Evolutionary conservation across 2,113 vertebrate genomes (phyloP), one percentile per base, ranked within the genome.

Genomic region (Bubalus kerabau): DNA sequence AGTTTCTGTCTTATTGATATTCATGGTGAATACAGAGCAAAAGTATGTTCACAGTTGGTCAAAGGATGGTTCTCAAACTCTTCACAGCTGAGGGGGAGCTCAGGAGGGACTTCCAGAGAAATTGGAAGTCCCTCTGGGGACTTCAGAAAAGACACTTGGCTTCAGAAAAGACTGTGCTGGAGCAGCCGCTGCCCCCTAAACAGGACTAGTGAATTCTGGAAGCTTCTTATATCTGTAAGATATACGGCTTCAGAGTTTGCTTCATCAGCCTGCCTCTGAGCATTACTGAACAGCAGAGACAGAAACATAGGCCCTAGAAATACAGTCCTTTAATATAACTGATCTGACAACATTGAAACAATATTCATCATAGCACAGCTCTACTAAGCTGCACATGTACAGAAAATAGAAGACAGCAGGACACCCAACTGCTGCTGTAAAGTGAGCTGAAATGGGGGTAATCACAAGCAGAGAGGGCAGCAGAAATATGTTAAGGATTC

Each of bases 211-310:
- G 4, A 32, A 82, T 85, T 85, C 67, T 50, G 32, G 32, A 91
- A 96, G 17, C 19, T 95, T 82, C 92, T 97, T 96, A 36, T 85
- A 91, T 30, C 64, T 21, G 5, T 88, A 88, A 86, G 43, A 48
- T 89, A 90, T 5, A 83, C 83, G 46, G 5, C 36, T 96, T 96
- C 50, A 64, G 59, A 96, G 36, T 86, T 93, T 54, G 80, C 95
- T 97, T 96, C 82, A 97, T 98, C 87, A 95, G 17, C 84, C 88
- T 91, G 97, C 85, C 94, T 96, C 85, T 93, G 96, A 97, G 90
- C 56, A 74, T 60, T 80, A 60, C 15, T 81, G 94, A 94, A 93
- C 46, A 83, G 67, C 76, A 80, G 43, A 97, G 86, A 81, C 54
- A 80, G 94, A 93, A 94, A 54, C 40, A 90, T 40, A 82, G 57